Conservation (phyloP, 2,797 vertebrate genomes). For the Acanthurus lineatus region DNA sequence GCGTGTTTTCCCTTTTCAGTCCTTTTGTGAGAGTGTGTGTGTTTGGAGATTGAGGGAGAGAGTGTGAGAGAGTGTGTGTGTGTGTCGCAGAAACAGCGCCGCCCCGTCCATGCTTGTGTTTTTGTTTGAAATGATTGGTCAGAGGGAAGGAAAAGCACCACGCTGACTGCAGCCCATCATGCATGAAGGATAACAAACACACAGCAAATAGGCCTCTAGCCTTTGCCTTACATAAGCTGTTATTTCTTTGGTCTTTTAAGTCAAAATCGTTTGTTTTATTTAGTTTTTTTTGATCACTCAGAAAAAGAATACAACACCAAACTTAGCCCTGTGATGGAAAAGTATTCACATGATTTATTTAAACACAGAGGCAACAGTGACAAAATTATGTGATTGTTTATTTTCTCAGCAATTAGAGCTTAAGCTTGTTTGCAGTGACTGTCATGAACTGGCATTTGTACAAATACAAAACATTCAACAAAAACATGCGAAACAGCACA, state of each 20-base stretch:
- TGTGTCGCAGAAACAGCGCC: slow-evolving; percentile 31
- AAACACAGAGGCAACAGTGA: no score
- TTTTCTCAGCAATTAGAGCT: background rate
- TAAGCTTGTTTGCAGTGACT: background rate
- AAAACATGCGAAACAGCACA: background rate
- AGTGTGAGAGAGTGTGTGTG: slow-evolving; percentile 1
- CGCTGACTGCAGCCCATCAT: slow-evolving; percentile 16
- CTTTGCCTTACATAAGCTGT: slow-evolving; percentile 22
- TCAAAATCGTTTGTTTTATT: background rate
- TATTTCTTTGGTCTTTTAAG: background rate
- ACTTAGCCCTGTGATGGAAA: background rate
- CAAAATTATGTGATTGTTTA: no score
- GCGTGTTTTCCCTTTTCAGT: slow-evolving; percentile 10
- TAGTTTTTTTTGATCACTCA: background rate
- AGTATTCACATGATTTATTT: no score
- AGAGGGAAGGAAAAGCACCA: slow-evolving; percentile 39
- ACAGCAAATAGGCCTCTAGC: background rate
- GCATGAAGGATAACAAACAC: slow-evolving; percentile 37
- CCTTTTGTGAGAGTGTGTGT: background rate
- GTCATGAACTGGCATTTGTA: background rate
- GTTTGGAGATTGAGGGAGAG: background rate
- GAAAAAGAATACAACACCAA: background rate
- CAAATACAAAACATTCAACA: background rate
- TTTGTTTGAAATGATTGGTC: slow-evolving; percentile 86
- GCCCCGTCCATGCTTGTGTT: slow-evolving; percentile 70